Conservation (phyloP, 2,888 invertebrate genomes). For the Netelia melanura region DNA sequence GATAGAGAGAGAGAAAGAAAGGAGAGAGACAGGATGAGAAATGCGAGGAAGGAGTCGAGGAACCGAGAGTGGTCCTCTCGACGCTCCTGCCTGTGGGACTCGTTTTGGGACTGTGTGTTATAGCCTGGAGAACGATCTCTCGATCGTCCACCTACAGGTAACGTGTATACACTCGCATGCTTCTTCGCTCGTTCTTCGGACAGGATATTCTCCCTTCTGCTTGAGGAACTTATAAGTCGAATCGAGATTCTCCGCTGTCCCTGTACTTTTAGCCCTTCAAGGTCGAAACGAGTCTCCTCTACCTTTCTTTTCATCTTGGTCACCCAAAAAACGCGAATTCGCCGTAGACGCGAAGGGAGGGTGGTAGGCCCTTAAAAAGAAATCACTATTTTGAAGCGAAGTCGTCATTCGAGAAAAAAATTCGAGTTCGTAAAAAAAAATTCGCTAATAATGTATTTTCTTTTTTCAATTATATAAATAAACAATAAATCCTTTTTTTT, state of each 20-base stretch:
- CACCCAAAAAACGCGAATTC: neutral
- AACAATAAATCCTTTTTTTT: no score
- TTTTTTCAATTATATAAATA: no score
- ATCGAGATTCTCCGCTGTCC: constrained; percentile 41
- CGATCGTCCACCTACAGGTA: constrained; percentile 38
- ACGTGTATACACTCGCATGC: constrained; percentile 17
- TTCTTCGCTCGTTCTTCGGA: constrained; percentile 12
- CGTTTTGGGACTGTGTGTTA: constrained; percentile 72
- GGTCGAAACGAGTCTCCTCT: constrained; percentile 55
- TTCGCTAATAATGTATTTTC: neutral
- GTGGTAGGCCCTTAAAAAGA: neutral
- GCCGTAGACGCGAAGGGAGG: neutral
- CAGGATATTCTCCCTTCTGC: neutral
- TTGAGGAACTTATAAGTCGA: neutral
- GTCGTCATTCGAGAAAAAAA: neutral
- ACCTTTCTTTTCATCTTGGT: neutral
- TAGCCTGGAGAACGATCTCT: constrained; percentile 60
- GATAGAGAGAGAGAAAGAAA: neutral
- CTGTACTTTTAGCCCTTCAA: constrained; percentile 68
- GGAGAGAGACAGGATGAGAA: neutral
- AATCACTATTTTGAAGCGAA: neutral
- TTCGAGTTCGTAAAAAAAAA: neutral
- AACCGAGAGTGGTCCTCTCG: neutral
- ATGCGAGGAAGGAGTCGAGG: neutral
- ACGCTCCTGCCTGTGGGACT: constrained; percentile 66